phyloP scores from a whole-genome alignment of 2,113 vertebrate species.

The Boleophthalmus pectinirostris region DNA sequence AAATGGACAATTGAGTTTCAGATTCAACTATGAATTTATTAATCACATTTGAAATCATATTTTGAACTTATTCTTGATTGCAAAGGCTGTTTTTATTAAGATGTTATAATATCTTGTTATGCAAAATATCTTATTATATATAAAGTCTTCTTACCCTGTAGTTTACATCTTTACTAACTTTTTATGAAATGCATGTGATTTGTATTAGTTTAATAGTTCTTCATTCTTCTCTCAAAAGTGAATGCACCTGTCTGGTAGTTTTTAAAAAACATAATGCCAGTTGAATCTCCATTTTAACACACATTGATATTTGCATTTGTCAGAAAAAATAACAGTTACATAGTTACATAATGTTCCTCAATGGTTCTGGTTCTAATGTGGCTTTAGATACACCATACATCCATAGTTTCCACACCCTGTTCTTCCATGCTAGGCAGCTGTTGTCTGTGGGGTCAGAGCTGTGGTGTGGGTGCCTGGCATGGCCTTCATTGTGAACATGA shows the following conservation, averaged over 20 bases:
- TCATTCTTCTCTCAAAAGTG: background rate
- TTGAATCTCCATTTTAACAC: background rate
- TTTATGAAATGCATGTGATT: background rate
- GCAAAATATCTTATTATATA: background rate
- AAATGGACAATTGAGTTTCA: too few species aligned
- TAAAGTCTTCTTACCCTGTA: background rate
- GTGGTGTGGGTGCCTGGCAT: constrained; percentile 47
- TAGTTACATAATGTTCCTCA: background rate
- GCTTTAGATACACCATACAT: background rate
- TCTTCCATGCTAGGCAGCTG: background rate
- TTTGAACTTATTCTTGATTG: background rate
- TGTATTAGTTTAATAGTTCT: background rate
- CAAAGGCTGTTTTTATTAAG: background rate
- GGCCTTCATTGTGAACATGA: constrained; percentile 56
- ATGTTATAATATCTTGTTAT: background rate
- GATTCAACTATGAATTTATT: too few species aligned
- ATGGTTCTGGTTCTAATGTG: background rate
- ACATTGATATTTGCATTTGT: background rate
- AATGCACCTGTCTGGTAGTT: too few species aligned
- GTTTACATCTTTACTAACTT: background rate
- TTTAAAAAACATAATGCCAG: too few species aligned
- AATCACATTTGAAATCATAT: background rate
- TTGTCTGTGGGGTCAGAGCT: constrained; percentile 32
- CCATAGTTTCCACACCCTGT: background rate
- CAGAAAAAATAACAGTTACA: background rate